Evolutionary conservation across 1,140 invertebrate species (phyloP).

Genomic region (Eciton burchellii): DNA sequence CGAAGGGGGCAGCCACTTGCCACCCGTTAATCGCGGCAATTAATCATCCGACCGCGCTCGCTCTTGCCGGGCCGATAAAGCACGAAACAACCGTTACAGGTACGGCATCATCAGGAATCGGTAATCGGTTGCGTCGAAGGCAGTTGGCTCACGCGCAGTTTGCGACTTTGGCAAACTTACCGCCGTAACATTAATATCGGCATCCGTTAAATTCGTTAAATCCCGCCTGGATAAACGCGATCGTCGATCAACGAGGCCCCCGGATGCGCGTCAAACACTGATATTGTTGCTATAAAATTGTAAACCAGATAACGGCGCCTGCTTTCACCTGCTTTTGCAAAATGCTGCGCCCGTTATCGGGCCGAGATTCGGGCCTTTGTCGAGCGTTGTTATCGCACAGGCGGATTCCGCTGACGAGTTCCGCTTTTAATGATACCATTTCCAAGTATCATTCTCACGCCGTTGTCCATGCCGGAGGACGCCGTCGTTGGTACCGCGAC

Average conservation of each 20-base stretch:
- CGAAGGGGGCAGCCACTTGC: neutral
- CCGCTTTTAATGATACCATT: too few relatives aligned
- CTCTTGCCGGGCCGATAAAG: neutral
- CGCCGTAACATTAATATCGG: too few relatives aligned
- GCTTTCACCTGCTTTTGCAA: slow-evolving; percentile 15
- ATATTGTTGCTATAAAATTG: slow-evolving; percentile 21
- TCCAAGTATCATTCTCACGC: too few relatives aligned
- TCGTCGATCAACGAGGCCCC: slow-evolving; percentile 42
- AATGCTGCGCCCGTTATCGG: neutral
- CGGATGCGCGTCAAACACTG: neutral
- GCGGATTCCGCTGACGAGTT: too few relatives aligned
- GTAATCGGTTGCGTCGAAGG: slow-evolving; percentile 1
- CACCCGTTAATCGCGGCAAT: neutral
- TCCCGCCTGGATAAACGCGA: slow-evolving; percentile 25
- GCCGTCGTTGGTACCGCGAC: neutral
- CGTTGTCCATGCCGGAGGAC: neutral
- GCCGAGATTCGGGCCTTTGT: slow-evolving; percentile 2
- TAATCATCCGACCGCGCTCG: neutral
- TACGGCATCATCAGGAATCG: neutral
- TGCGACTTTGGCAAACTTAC: too few relatives aligned
- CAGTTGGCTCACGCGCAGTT: too few relatives aligned
- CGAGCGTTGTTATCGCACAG: neutral
- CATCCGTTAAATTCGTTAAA: too few relatives aligned
- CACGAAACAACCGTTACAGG: neutral
- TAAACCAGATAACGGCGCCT: slow-evolving; percentile 24